Evolutionary conservation across 2,888 invertebrate genomes (phyloP).

Genomic region (Dynastes hyllus): DNA sequence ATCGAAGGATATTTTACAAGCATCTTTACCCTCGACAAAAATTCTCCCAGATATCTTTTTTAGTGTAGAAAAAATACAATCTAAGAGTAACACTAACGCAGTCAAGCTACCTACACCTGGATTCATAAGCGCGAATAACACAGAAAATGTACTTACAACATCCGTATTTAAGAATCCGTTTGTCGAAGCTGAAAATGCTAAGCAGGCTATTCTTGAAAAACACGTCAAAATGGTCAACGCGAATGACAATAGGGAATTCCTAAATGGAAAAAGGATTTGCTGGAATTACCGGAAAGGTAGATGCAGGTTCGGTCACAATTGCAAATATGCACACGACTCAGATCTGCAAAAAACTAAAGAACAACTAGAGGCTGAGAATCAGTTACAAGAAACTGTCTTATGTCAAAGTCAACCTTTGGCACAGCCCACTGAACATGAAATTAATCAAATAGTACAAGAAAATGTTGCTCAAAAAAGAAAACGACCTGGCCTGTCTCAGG

Average conservation of each 20-base stretch:
- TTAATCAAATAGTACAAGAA: constrained; percentile 60
- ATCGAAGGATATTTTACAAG: constrained; percentile 44
- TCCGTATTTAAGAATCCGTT: constrained; percentile 93
- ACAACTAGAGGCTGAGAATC: constrained; percentile 75
- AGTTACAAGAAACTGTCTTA: constrained; percentile 69
- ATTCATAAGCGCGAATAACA: constrained; percentile 73
- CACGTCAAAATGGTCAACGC: constrained; percentile 93
- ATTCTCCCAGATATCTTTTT: constrained; percentile 53
- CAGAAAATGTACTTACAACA: constrained; percentile 66
- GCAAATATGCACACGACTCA: constrained; percentile 93
- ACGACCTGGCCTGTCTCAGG: constrained; percentile 85
- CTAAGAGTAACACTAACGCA: constrained; percentile 19
- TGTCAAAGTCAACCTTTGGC: constrained; percentile 63
- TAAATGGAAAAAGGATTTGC: constrained; percentile 92
- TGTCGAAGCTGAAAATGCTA: constrained; percentile 88
- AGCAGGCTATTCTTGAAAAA: constrained; percentile 89
- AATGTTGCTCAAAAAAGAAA: constrained; percentile 74
- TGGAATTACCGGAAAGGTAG: constrained; percentile 94
- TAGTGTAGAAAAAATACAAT: constrained; percentile 41
- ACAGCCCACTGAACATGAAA: constrained; percentile 57
- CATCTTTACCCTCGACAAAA: constrained; percentile 44
- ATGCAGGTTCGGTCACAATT: constrained; percentile 93
- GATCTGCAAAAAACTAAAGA: constrained; percentile 81
- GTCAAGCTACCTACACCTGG: constrained; percentile 76
- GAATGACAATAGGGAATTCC: constrained; percentile 80